These are phyloP conservation scores for Sphecodes monilicornis DNA, from an alignment of 2,888 invertebrate genomes.

Conservation along the genomic window DNA sequence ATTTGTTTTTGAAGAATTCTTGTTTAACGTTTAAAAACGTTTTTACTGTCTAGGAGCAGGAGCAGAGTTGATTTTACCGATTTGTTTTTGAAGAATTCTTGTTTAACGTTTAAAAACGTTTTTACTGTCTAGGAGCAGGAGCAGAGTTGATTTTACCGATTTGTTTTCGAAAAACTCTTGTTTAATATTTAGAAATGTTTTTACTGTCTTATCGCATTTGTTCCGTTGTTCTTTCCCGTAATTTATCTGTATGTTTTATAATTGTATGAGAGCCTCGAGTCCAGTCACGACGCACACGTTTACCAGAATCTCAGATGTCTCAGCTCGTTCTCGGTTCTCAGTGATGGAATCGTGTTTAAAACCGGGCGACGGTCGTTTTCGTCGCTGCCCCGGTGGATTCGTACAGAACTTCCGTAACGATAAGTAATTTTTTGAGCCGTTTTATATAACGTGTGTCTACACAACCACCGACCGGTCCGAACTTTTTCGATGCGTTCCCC, in stretches of 20 bases:
- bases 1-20: too few species aligned
- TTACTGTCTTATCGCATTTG: background rate
- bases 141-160: too few species aligned
- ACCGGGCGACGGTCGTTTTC: slow-evolving; percentile 12
- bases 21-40: too few species aligned
- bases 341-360: background rate
- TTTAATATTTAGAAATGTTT: too few species aligned
- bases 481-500: slow-evolving; percentile 35
- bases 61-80: too few species aligned
- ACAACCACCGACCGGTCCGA: slow-evolving; percentile 18
- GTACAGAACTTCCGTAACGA: slow-evolving; percentile 45
- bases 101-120: too few species aligned
- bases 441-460: slow-evolving; percentile 25
- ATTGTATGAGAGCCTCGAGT: background rate
- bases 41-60: too few species aligned
- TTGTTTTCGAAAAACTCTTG: too few species aligned
- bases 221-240: background rate
- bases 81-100: too few species aligned
- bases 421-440: slow-evolving; percentile 56
- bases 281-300: background rate
- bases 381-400: slow-evolving; percentile 4
- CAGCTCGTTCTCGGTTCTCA: slow-evolving; percentile 25
- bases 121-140: too few species aligned
- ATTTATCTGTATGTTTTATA: background rate
- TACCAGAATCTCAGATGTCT: background rate